These are phyloP conservation scores for Piaya cayana DNA, from an alignment of 2,113 vertebrate genomes.

Conservation along the genomic window DNA sequence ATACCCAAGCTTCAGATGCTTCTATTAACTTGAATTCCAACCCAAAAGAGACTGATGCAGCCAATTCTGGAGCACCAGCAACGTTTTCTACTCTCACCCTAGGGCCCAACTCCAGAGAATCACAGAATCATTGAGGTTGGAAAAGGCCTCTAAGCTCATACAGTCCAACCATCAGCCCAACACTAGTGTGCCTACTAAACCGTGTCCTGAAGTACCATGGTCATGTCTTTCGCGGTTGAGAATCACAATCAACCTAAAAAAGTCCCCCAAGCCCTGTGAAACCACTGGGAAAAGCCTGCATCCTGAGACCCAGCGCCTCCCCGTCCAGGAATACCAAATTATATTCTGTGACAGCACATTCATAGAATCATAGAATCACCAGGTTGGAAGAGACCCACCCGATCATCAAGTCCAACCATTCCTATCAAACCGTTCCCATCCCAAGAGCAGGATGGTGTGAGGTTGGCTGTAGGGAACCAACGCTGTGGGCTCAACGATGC, in stretches of 20 bases:
- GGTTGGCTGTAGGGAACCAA: no score
- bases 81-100: background rate
- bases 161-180: no score
- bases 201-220: no score
- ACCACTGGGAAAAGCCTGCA: background rate
- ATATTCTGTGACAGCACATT: fast-evolving
- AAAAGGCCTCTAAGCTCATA: no score
- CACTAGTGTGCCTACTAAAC: no score
- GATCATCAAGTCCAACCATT: no score
- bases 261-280: background rate
- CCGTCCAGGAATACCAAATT: background rate
- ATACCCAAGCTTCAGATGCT: background rate
- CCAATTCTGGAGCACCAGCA: background rate
- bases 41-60: background rate
- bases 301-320: fast-evolving
- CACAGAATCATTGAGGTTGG: no score
- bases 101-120: background rate
- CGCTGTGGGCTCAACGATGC: no score
- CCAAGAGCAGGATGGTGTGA: no score
- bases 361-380: no score
- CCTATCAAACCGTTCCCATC: no score
- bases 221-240: background rate
- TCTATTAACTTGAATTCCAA: background rate
- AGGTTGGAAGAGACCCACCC: no score
- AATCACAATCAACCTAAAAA: background rate